Evolutionary conservation across 23 tunicate genomes (phyloP), one percentile per base, ranked within the genome.

Genomic region (Aplidium turbinatum): DNA sequence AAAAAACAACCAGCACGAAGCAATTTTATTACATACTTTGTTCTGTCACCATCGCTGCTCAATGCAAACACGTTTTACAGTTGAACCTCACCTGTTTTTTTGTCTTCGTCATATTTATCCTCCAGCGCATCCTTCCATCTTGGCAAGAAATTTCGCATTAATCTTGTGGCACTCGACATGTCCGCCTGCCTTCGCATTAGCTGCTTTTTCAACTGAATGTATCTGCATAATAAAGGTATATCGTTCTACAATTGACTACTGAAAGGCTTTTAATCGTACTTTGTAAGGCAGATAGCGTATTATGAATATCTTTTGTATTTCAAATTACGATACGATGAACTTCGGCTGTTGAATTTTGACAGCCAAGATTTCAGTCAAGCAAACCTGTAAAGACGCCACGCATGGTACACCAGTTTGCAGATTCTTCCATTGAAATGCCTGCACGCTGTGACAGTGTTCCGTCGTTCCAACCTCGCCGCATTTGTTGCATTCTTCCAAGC

Each of bases 331-430:
- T n/a, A n/a, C n/a, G n/a, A n/a, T n/a, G n/a, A n/a, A n/a, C n/a
- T n/a, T n/a, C n/a, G n/a, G n/a, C n/a, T n/a, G n/a, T n/a, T n/a
- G n/a, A n/a, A n/a, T n/a, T n/a, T n/a, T n/a, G n/a, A n/a, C n/a
- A n/a, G n/a, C n/a, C n/a, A n/a, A n/a, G n/a, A n/a, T n/a, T n/a
- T n/a, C n/a, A n/a, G n/a, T n/a, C n/a, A n/a, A n/a, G n/a, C 38
- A 47, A 36, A 83, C 89, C 73, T 81, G 78, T 66, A 76, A n/a
- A 88, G 35, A 40, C 54, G 75, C 96, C 96, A 88, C 13, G 79
- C 78, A 31, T 81, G 87, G 29, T 81, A 69, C 4, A 58, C 79
- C 21, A 81, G 57, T 52, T 35, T 58, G 50, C 58, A 75, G 4
- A 88, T 63, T 51, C 84, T 73, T 24, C 42, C 60, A 33, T 61